Evolutionary conservation across 2,113 vertebrate species (phyloP).

Genomic region (Microtus montanus): DNA sequence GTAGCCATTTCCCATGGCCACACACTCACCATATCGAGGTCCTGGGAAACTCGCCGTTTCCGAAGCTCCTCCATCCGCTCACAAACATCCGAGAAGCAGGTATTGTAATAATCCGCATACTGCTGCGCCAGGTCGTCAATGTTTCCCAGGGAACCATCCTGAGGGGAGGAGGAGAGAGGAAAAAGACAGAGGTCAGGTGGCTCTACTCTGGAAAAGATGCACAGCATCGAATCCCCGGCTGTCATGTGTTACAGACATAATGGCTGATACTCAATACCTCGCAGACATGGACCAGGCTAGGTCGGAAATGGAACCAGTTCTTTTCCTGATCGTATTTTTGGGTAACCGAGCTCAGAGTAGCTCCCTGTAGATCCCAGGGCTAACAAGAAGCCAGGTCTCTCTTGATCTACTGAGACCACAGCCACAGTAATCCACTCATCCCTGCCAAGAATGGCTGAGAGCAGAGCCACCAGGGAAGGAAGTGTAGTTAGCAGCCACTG

Average conservation of each 20-base stretch:
- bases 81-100: slow-evolving; percentile 95
- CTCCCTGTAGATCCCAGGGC: not conserved
- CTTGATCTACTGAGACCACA: not conserved
- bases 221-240: rapidly evolving
- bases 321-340: not conserved
- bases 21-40: slow-evolving; percentile 92
- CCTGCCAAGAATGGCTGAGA: not conserved
- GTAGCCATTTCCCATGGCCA: not conserved
- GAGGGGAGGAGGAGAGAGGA: not conserved
- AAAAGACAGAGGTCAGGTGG: slow-evolving; percentile 46
- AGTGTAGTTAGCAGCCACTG: not conserved
- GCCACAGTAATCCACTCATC: not conserved
- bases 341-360: not conserved
- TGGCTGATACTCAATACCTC: rapidly evolving
- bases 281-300: not conserved
- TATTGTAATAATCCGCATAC: slow-evolving; percentile 98
- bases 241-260: rapidly evolving
- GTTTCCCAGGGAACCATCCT: slow-evolving; percentile 98
- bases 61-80: slow-evolving; percentile 98
- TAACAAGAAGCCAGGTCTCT: not conserved
- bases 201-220: not conserved
- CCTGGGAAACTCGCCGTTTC: slow-evolving; percentile 93
- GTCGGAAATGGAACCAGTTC: not conserved
- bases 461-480: not conserved
- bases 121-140: slow-evolving; percentile 98